Percentiles rank a stretch among this genome's conserved stretches.
phyloP scores from a whole-genome alignment of 2,113 vertebrate species.

The Cynoglossus semilaevis region DNA sequence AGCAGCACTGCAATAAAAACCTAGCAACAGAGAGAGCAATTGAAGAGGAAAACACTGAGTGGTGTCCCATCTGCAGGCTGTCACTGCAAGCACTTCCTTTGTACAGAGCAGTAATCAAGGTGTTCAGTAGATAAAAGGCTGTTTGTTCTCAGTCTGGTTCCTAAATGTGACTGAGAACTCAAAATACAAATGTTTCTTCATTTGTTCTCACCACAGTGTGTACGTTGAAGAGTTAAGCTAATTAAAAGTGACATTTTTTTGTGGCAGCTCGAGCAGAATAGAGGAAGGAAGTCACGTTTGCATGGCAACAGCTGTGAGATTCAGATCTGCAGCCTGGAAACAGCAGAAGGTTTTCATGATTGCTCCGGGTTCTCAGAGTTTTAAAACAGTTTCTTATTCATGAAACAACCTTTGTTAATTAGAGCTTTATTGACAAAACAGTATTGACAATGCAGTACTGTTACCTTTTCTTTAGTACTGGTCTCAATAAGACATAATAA shows the following conservation, averaged over 20 bases:
- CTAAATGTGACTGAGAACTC: neutral
- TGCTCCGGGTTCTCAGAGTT: too few species aligned
- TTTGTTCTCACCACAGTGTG: neutral
- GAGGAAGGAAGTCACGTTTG: neutral
- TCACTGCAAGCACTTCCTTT: too few species aligned
- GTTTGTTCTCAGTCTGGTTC: too few species aligned
- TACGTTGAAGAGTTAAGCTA: neutral
- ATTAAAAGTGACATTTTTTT: neutral
- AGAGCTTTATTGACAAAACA: too few species aligned
- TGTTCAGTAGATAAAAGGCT: too few species aligned
- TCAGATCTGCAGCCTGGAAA: neutral
- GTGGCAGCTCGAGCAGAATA: neutral
- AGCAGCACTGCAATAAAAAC: neutral
- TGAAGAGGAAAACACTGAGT: neutral
- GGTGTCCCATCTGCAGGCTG: neutral
- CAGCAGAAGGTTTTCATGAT: neutral
- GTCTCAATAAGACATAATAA: too few species aligned
- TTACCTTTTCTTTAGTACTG: too few species aligned
- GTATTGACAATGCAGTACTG: too few species aligned
- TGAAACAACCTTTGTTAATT: too few species aligned
- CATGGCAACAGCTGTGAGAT: neutral
- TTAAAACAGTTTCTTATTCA: too few species aligned
- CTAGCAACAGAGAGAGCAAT: conserved; percentile 17
- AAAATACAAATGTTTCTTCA: neutral
- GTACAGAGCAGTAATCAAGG: too few species aligned